Evolutionary conservation across 2,888 invertebrate genomes (phyloP), one percentile per base, ranked within the genome.

Genomic region (Spialia ferax): DNA sequence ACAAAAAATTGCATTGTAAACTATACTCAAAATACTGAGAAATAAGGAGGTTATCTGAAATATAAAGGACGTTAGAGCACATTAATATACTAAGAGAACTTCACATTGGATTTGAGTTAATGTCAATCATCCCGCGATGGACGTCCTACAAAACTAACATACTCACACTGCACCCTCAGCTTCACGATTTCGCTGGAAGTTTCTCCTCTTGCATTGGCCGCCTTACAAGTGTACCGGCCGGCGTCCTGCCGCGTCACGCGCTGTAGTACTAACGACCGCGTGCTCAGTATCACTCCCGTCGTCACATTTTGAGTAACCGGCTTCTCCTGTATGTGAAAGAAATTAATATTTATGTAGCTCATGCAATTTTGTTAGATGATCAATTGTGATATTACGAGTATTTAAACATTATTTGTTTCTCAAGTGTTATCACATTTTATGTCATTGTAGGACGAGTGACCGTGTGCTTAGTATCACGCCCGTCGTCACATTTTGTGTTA

Each of bases 381-480:
- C 26, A 26, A 6, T 6, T 26, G 6, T 3, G 26, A 3, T 26
- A 1, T 26, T 26, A 26, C 26, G 26, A 26, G 3, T 3, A 3
- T 6, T 26, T 6, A 26, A 6, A 26, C 3, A 26, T 3, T 5
- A 5, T 26, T 6, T 6, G 26, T 26, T 26, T 6, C 26, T 26
- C 26, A 26, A 26, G 26, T 5, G 26, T 32, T 32, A 26, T 26
- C 26, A 26, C 26, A 26, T 26, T 26, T 26, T 26, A 6, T 26
- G 3, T 26, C 96, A 96, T 87, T 98, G 98, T 62, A 98, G 95
- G 45, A 98, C 98, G 76, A 98, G 94, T 68, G 97, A 98, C 82
- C 97, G 95, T 68, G 97, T 97, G 86, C 97, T 98, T 85, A 98
- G 95, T 79, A 98, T 97, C 80, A 98, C 95, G 70, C 98, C 97